phyloP scores from a whole-genome alignment of 2,888 invertebrate species.

The Chrysina gloriosa region DNA sequence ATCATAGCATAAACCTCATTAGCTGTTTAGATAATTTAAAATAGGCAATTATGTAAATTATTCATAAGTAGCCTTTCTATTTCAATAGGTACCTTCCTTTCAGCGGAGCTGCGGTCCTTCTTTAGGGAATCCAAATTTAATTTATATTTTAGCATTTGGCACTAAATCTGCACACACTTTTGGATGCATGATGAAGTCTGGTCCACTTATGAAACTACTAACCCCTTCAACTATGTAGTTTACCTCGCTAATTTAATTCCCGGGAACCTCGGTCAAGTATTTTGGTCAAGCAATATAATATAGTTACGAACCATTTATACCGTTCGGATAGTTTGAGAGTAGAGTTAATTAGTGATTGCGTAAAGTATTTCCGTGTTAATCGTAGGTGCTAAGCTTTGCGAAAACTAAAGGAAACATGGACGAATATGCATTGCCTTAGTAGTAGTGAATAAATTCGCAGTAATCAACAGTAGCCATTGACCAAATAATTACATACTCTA shows the following conservation, averaged over 20 bases:
- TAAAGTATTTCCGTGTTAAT: too few species aligned
- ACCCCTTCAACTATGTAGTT: conserved; percentile 16
- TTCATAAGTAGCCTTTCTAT: neutral
- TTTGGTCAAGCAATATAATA: neutral
- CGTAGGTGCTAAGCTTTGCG: too few species aligned
- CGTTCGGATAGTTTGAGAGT: neutral
- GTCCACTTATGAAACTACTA: conserved; percentile 23
- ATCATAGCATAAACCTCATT: too few species aligned
- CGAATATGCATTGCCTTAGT: too few species aligned
- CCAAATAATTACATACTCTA: too few species aligned
- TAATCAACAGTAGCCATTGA: too few species aligned
- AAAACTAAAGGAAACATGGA: too few species aligned
- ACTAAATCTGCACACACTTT: conserved; percentile 16
- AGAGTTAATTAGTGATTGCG: too few species aligned
- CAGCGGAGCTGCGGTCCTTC: neutral
- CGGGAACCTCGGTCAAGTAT: neutral
- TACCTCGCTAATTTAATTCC: neutral
- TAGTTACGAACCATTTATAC: neutral
- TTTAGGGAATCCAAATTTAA: conserved; percentile 27
- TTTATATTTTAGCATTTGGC: conserved; percentile 20
- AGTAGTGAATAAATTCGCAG: too few species aligned
- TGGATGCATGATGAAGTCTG: conserved; percentile 12
- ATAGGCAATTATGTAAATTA: too few species aligned
- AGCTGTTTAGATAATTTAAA: too few species aligned
- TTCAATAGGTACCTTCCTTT: conserved; percentile 19